These are phyloP conservation scores for Pomatorhinus ruficollis DNA, from an alignment of 2,113 vertebrate genomes.

Conservation along the genomic window DNA sequence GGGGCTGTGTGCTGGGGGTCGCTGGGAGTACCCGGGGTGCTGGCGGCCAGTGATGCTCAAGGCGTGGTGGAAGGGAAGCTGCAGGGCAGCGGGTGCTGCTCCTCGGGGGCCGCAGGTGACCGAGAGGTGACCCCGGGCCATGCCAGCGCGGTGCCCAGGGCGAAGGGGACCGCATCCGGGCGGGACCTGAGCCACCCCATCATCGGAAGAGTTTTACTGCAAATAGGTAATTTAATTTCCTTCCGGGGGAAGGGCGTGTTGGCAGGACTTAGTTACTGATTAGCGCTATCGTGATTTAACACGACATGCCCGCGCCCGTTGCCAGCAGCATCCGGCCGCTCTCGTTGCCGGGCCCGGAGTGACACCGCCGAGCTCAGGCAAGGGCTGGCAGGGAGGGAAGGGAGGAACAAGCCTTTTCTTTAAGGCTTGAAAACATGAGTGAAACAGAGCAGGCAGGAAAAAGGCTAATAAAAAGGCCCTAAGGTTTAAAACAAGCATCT, in stretches of 20 bases:
- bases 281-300: not conserved
- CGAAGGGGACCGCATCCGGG: accelerated
- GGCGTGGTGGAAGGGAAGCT: not conserved
- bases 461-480: not conserved
- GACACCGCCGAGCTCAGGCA: accelerated
- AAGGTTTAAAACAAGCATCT: not conserved
- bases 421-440: not conserved
- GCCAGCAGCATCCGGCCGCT: accelerated
- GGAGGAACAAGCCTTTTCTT: not conserved
- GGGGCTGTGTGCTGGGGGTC: accelerated
- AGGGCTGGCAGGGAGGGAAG: not conserved
- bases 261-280: not conserved
- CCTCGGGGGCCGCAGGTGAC: not conserved
- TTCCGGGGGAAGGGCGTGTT: not conserved
- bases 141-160: accelerated
- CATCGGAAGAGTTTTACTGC: not conserved
- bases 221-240: not conserved
- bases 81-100: not conserved
- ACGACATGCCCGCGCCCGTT: accelerated
- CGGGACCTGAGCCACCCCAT: not conserved
- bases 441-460: not conserved
- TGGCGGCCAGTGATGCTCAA: not conserved
- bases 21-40: accelerated
- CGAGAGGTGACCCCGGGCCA: not conserved
- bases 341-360: accelerated